Percentiles rank a stretch among this genome's conserved stretches.
These are phyloP conservation scores for Solen grandis DNA, from an alignment of 1,140 invertebrate genomes.

Conservation along the genomic window DNA sequence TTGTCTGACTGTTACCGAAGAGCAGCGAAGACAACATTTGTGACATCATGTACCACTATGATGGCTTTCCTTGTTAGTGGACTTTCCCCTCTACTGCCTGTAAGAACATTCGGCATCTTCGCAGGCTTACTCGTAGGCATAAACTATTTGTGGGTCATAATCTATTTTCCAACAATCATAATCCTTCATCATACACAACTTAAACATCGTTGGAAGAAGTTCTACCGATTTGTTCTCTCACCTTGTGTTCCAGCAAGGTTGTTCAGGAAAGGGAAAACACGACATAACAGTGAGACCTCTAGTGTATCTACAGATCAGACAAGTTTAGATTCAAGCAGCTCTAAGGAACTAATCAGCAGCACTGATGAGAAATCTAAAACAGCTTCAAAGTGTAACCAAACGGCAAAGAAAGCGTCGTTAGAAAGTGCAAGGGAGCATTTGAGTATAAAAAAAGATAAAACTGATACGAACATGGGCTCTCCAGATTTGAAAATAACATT, in stretches of 20 bases:
- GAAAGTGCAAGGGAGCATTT: too few species aligned
- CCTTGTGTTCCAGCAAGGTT: too few species aligned
- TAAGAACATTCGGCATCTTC: slow-evolving; percentile 75
- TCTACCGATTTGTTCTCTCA: background rate
- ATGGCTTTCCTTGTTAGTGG: slow-evolving; percentile 72
- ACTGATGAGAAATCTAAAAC: background rate
- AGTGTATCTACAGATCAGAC: background rate
- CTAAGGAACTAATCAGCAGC: background rate
- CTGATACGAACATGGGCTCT: background rate
- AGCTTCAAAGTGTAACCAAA: background rate
- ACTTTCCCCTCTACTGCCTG: slow-evolving; percentile 69
- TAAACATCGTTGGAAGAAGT: slow-evolving; percentile 46
- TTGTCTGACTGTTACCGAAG: slow-evolving; percentile 72
- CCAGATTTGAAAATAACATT: too few species aligned
- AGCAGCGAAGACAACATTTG: slow-evolving; percentile 71
- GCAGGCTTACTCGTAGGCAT: slow-evolving; percentile 70
- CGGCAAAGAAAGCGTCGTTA: too few species aligned
- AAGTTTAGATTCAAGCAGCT: background rate
- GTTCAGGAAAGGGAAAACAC: background rate
- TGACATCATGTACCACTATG: slow-evolving; percentile 76
- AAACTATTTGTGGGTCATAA: slow-evolving; percentile 75
- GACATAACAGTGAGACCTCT: background rate
- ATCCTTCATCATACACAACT: slow-evolving; percentile 69
- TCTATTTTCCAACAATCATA: slow-evolving; percentile 76
- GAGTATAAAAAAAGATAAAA: too few species aligned